Evolutionary conservation across 2,113 vertebrate species (phyloP), one percentile per base, ranked within the genome.

Genomic region (Morone saxatilis): DNA sequence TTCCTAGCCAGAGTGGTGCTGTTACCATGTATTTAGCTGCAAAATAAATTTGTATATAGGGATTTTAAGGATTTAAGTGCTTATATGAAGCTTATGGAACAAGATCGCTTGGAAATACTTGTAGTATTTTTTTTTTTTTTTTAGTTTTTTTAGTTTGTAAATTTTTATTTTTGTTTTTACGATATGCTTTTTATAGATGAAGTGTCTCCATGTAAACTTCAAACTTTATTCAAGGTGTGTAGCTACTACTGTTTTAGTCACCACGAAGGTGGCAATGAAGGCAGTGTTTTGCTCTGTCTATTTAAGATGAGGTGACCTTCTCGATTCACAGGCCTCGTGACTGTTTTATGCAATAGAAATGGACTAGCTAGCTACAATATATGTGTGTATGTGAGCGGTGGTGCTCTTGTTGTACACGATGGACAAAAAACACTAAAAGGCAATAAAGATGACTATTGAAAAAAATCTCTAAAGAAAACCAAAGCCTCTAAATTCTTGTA

Each of bases 401-500:
- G 84, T 61, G 92, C 88, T 92, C 91, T 78, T 93, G 90, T 92
- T 94, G 92, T 93, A 91, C 86, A 90, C 83, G 54, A 90, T 92
- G 91, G 86, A 93, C 85, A 87, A 91, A 90, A 90, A 91, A 93
- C 90, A 93, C 91, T 93, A 93, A 93, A 94, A 92, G 92, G 93
- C 92, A 95, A 94, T 94, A 95, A 94, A 94, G 93, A 97, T 97
- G 90, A 92, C 76, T 93, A 92, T 94, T 93, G 91, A 92, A 92
- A 92, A 84, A 91, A 86, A 79, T 81, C 84, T 88, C 70, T 57
- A 88, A 93, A 88, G 80, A 68, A 86, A 91, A 86, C 88, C 88
- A 89, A 93, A 96, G 96, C 96, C 96, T 96, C 92, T 94, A 97
- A 96, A 97, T 98, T 97, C 94, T 93, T 97, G 94, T 96, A 96